phyloP scores from a whole-genome alignment of 2,888 invertebrate genomes.

The Gastrophysa polygoni region DNA sequence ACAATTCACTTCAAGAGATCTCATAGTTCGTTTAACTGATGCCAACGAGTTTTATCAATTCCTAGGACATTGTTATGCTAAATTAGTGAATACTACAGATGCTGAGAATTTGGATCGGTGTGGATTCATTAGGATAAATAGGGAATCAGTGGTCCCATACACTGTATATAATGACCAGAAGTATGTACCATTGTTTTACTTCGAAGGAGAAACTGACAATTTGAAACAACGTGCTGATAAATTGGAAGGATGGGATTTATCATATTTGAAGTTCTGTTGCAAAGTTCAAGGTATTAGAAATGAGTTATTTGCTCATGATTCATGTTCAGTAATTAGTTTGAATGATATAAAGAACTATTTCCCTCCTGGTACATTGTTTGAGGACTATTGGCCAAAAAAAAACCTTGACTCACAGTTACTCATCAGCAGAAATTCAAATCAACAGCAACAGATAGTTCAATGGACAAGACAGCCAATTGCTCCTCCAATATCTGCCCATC shows the following conservation, averaged over 20 bases:
- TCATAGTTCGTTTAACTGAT: conserved; percentile 87
- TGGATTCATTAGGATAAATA: conserved; percentile 90
- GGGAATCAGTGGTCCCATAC: conserved; percentile 92
- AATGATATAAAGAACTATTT: conserved; percentile 91
- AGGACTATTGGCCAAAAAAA: conserved; percentile 93
- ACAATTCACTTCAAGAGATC: conserved; percentile 84
- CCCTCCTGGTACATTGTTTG: conserved; percentile 86
- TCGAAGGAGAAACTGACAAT: conserved; percentile 91
- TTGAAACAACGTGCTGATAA: conserved; percentile 85
- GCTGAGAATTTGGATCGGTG: conserved; percentile 78
- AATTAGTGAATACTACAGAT: conserved; percentile 71
- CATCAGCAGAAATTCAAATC: conserved; percentile 63
- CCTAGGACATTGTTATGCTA: conserved; percentile 86
- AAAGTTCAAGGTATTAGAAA: conserved; percentile 92
- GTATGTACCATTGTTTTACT: conserved; percentile 90
- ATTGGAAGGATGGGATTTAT: conserved; percentile 89
- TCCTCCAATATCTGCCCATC: conserved; percentile 69
- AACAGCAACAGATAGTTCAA: conserved; percentile 63
- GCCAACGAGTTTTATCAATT: conserved; percentile 91
- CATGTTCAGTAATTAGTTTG: conserved; percentile 88
- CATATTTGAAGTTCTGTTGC: conserved; percentile 92
- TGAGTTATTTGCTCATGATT: conserved; percentile 88
- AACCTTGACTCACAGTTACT: conserved; percentile 82
- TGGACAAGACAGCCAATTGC: conserved; percentile 81
- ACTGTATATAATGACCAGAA: conserved; percentile 82